phyloP scores from a whole-genome alignment of 2,797 vertebrate species.

The Pantherophis alleghaniensis region DNA sequence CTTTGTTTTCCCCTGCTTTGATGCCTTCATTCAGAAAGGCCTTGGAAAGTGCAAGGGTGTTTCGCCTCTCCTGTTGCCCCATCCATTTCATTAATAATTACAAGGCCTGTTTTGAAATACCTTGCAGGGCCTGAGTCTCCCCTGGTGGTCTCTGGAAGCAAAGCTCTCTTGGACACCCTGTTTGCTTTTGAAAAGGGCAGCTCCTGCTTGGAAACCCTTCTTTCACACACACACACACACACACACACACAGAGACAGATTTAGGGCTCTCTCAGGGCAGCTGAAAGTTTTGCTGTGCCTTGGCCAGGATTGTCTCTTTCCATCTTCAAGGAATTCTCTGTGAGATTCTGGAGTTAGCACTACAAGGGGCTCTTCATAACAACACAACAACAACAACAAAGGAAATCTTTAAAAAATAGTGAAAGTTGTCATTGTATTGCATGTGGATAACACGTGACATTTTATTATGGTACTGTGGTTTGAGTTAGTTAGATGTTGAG shows the following conservation, averaged over 20 bases:
- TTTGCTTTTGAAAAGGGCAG: background rate
- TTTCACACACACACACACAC: background rate
- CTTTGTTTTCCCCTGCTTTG: background rate
- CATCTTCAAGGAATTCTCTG: background rate
- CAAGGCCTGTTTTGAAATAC: background rate
- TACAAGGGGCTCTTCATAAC: background rate
- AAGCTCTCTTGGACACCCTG: background rate
- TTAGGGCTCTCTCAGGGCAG: background rate
- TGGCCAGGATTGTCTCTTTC: background rate
- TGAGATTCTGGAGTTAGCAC: background rate
- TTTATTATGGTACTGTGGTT: background rate
- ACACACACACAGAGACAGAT: no score
- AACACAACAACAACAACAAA: background rate
- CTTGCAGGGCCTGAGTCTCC: background rate
- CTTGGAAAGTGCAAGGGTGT: background rate
- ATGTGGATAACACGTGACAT: background rate
- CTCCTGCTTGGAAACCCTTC: background rate
- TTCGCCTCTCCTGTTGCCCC: background rate
- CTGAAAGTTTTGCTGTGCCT: background rate
- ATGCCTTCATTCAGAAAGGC: background rate
- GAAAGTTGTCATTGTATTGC: background rate
- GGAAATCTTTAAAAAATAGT: background rate
- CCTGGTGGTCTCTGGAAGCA: background rate
- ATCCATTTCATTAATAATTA: background rate
- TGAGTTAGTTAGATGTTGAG: background rate